A percentile compares a stretch with the other conserved stretches of the same genome.
phyloP scores from a whole-genome alignment of 2,888 invertebrate species.

The Nomada ruficornis region DNA sequence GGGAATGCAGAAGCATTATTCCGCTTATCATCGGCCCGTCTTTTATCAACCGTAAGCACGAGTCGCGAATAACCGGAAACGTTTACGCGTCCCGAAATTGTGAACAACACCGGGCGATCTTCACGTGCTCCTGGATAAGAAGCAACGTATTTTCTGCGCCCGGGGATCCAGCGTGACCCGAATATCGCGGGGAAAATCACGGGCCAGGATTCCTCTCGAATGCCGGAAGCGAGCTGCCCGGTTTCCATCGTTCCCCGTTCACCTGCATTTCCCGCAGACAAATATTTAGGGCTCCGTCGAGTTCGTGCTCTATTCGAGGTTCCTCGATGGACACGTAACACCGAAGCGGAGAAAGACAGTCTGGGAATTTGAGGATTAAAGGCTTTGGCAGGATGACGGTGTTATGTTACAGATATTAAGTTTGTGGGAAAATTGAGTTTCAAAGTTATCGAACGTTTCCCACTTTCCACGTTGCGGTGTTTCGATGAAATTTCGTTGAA shows the following conservation, averaged over 20 bases:
- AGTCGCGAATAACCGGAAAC: constrained; percentile 37
- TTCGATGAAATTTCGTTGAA: no score
- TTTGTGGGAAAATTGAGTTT: no score
- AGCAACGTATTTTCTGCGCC: constrained; percentile 54
- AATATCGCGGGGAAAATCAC: constrained; percentile 58
- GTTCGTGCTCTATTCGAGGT: neutral
- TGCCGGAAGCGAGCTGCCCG: constrained; percentile 47
- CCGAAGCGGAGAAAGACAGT: no score
- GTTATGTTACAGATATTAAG: no score
- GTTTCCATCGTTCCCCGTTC: constrained; percentile 14
- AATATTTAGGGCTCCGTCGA: constrained; percentile 45
- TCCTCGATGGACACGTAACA: neutral
- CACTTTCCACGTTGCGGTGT: no score
- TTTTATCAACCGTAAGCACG: constrained; percentile 33
- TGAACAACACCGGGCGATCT: constrained; percentile 31
- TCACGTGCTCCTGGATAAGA: constrained; percentile 53
- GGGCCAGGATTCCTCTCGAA: constrained; percentile 54
- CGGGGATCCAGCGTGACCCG: constrained; percentile 50
- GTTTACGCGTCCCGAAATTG: constrained; percentile 32
- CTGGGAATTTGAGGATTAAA: no score
- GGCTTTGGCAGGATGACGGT: no score
- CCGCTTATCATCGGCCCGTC: constrained; percentile 18
- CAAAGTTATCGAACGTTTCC: no score
- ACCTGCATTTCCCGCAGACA: constrained; percentile 25
- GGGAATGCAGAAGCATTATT: constrained; percentile 9